A percentile compares a stretch with the other conserved stretches of the same genome.
phyloP scores from a whole-genome alignment of 2,113 vertebrate species.

The Ondatra zibethicus region DNA sequence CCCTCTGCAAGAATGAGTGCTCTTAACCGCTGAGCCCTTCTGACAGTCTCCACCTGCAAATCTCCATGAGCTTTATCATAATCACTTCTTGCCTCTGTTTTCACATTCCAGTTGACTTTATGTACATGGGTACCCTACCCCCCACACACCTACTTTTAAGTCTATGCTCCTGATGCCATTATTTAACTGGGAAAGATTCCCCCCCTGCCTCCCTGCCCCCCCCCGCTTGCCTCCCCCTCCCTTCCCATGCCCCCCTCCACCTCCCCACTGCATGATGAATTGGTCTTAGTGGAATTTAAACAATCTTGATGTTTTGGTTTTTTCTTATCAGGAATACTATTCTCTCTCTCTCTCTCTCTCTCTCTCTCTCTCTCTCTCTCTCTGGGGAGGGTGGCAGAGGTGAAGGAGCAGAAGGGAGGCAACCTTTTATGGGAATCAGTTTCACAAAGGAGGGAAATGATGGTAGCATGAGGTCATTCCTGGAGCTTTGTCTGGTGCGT shows the following conservation, averaged over 20 bases:
- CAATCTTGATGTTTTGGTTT: conserved; percentile 77
- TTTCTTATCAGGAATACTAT: conserved; percentile 74
- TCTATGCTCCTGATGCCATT: conserved; percentile 13
- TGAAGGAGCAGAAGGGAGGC: conserved; percentile 63
- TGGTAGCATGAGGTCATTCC: not conserved
- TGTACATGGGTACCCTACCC: not conserved
- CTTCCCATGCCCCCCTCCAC: too few relatives aligned
- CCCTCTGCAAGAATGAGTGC: not conserved
- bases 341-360: too few relatives aligned
- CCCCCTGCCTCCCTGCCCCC: not conserved
- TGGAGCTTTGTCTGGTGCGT: not conserved
- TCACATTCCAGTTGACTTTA: not conserved
- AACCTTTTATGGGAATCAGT: conserved; percentile 58
- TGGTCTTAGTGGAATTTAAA: conserved; percentile 81
- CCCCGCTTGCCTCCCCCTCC: not conserved
- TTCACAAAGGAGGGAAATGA: conserved; percentile 68
- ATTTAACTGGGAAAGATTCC: conserved; percentile 56
- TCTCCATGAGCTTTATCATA: not conserved
- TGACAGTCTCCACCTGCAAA: not conserved
- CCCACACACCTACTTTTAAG: not conserved
- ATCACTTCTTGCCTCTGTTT: not conserved
- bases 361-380: not conserved
- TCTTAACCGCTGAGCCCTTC: not conserved
- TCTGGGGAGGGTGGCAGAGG: not conserved
- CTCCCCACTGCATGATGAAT: conserved; percentile 67